A percentile compares a stretch with the other conserved stretches of the same genome.
Evolutionary conservation across 2,113 vertebrate species (phyloP).

Genomic region (Meriones unguiculatus): DNA sequence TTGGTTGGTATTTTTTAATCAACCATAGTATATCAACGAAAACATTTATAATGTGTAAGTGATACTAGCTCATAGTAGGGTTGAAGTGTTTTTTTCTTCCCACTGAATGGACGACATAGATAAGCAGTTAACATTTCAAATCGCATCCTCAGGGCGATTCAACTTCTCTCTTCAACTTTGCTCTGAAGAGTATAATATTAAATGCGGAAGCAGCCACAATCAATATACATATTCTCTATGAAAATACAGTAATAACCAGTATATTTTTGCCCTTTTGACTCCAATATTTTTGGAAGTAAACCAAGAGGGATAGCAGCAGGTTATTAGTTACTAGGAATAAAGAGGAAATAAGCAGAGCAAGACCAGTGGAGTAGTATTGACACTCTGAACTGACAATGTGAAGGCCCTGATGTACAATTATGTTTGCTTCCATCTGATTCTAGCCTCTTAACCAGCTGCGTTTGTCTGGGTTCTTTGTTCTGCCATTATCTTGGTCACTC

Average conservation of each 20-base stretch:
- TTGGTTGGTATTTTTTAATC: background rate
- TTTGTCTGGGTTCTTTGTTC: slow-evolving; percentile 29
- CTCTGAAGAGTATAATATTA: background rate
- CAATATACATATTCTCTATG: background rate
- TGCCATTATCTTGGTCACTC: slow-evolving; percentile 56
- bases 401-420: too few relatives aligned
- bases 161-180: background rate
- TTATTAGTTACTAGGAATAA: background rate
- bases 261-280: background rate
- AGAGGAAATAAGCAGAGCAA: background rate
- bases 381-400: too few relatives aligned
- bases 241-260: background rate
- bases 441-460: too few relatives aligned
- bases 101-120: background rate
- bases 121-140: background rate
- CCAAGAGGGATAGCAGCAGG: background rate
- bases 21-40: background rate
- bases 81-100: background rate
- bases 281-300: background rate
- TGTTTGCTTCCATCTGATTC: too few relatives aligned
- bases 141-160: background rate
- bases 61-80: background rate
- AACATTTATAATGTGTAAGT: background rate
- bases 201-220: background rate
- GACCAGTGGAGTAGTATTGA: background rate